These are phyloP conservation scores for Pycnomerus fuliginosus DNA, from an alignment of 2,888 invertebrate species.

Conservation along the genomic window DNA sequence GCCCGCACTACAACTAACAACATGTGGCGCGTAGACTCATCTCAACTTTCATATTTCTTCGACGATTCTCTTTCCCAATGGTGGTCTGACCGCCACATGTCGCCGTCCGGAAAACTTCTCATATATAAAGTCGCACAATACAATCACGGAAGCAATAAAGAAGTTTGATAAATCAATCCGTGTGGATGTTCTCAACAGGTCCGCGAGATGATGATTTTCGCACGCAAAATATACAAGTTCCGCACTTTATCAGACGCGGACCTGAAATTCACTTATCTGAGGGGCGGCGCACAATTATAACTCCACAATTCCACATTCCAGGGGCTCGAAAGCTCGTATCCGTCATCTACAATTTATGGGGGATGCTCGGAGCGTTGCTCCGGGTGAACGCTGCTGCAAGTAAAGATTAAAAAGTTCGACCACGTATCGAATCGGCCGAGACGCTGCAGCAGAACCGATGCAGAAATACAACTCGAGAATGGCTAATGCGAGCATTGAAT, in stretches of 20 bases:
- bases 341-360: conserved; percentile 21
- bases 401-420: conserved; percentile 23
- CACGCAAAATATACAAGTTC: conserved; percentile 29
- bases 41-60: conserved; percentile 19
- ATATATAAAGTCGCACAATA: conserved; percentile 43
- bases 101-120: conserved; percentile 34
- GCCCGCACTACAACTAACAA: conserved; percentile 44
- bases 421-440: conserved; percentile 23
- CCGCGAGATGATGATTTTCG: conserved; percentile 23
- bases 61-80: conserved; percentile 10
- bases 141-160: conserved; percentile 48
- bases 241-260: conserved; percentile 29
- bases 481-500: conserved; percentile 4
- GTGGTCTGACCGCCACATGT: conserved; percentile 35
- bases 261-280: conserved; percentile 24
- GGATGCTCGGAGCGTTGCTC: conserved; percentile 2
- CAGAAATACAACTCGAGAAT: conserved; percentile 9
- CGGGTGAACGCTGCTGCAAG: conserved; percentile 5
- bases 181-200: conserved; percentile 26
- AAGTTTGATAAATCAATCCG: conserved; percentile 49
- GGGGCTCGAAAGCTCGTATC: conserved; percentile 16
- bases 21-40: conserved; percentile 33
- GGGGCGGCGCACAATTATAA: conserved; percentile 22
- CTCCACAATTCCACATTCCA: conserved; percentile 19
- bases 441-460: conserved; percentile 9